Evolutionary conservation across 2,113 vertebrate genomes (phyloP).

Genomic region (Lasiurus borealis): DNA sequence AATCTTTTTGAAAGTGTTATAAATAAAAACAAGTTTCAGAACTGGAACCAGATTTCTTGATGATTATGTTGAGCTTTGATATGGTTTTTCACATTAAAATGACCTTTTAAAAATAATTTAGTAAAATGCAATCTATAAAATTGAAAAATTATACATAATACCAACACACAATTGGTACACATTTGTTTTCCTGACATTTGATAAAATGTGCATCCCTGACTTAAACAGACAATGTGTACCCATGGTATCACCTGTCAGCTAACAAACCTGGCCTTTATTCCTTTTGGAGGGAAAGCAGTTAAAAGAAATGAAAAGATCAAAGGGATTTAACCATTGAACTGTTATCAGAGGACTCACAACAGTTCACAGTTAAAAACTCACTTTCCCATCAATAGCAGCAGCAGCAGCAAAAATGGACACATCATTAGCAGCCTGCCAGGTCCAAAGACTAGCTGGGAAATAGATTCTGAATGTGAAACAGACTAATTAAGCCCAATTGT

Average conservation of each 20-base stretch:
- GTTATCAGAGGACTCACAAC: constrained; percentile 31
- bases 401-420: not conserved
- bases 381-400: not conserved
- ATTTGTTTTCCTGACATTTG: not conserved
- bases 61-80: not conserved
- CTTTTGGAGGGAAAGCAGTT: not conserved
- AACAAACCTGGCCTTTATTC: not conserved
- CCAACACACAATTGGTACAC: not conserved
- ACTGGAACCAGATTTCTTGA: not conserved
- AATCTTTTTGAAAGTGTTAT: not conserved
- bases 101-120: constrained; percentile 43
- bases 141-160: not conserved
- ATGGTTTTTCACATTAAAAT: not conserved
- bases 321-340: not conserved
- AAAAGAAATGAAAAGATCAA: constrained; percentile 45
- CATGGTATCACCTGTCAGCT: not conserved
- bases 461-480: constrained; percentile 15
- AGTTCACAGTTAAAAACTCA: constrained; percentile 27
- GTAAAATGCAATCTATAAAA: not conserved
- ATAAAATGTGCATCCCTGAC: not conserved
- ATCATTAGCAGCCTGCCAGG: not conserved
- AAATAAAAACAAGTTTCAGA: constrained; percentile 10
- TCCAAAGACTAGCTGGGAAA: constrained; percentile 30
- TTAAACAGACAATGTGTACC: not conserved
- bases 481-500: constrained; percentile 20